Conservation (phyloP, 2,113 vertebrate genomes). For the Catharus fuscescens region DNA sequence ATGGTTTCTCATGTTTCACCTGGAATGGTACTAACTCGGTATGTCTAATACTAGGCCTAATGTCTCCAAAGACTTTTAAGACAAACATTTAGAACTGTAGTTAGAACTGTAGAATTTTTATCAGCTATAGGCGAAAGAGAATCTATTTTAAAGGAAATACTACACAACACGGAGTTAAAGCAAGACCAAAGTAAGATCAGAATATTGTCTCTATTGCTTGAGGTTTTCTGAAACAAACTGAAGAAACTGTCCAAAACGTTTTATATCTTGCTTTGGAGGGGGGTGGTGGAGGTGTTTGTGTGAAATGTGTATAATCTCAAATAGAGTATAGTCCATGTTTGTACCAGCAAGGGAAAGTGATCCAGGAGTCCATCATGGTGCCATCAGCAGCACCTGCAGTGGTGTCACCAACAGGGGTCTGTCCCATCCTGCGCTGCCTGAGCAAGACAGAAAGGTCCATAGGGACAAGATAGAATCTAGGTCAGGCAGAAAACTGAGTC, state of each 20-base stretch:
- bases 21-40: neutral
- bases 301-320: neutral
- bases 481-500: neutral
- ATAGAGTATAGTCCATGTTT: neutral
- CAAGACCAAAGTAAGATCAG: neutral
- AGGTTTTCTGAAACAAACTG: neutral
- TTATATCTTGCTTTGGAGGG: neutral
- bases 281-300: rapidly evolving
- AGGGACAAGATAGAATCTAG: neutral
- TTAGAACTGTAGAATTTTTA: neutral
- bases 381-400: neutral
- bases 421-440: neutral
- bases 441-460: neutral
- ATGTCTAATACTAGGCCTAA: neutral
- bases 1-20: neutral
- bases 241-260: neutral
- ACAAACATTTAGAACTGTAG: neutral
- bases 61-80: neutral
- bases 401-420: neutral
- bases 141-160: neutral
- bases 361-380: neutral
- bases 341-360: neutral
- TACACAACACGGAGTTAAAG: neutral
- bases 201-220: neutral
- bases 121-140: neutral